A percentile compares a stretch with the other conserved stretches of the same genome.
Evolutionary conservation across 2,797 vertebrate species (phyloP).

Genomic region (Mergus octosetaceus): DNA sequence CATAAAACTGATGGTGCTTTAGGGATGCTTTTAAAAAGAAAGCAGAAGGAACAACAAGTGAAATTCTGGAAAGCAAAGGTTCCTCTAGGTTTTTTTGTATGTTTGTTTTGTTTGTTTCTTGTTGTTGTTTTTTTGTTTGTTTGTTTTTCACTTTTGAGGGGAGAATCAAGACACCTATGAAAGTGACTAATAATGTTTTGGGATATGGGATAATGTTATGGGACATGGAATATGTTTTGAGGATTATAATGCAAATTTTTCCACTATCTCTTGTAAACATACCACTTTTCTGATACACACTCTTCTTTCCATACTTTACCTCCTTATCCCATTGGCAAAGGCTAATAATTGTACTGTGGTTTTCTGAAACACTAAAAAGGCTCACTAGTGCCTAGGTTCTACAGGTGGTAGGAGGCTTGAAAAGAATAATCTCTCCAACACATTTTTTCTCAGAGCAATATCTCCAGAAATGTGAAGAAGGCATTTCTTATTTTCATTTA

Average conservation of each 20-base stretch:
- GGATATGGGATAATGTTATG: not conserved
- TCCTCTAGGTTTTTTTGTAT: no score
- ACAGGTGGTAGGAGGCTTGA: not conserved
- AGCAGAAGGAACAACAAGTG: not conserved
- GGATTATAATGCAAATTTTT: not conserved
- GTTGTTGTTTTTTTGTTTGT: no score
- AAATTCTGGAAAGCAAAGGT: slow-evolving; percentile 38
- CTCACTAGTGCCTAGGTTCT: not conserved
- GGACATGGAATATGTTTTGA: not conserved
- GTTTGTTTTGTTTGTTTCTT: no score
- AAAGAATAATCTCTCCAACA: not conserved
- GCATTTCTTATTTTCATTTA: not conserved
- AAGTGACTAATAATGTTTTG: not conserved
- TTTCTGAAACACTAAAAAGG: not conserved
- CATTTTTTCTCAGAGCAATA: not conserved
- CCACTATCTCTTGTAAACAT: not conserved
- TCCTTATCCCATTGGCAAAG: not conserved
- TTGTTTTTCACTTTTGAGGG: not conserved
- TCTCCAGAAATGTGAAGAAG: not conserved
- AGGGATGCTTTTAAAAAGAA: slow-evolving; percentile 25
- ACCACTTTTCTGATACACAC: fast-evolving
- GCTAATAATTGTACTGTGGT: not conserved
- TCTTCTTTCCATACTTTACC: not conserved
- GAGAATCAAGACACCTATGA: not conserved
- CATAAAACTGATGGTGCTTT: slow-evolving; percentile 63